Percentiles rank a stretch among this genome's conserved stretches.
phyloP scores from a whole-genome alignment of 37 sponge, comb jelly and placozoan species.

The Spongia lamella region DNA sequence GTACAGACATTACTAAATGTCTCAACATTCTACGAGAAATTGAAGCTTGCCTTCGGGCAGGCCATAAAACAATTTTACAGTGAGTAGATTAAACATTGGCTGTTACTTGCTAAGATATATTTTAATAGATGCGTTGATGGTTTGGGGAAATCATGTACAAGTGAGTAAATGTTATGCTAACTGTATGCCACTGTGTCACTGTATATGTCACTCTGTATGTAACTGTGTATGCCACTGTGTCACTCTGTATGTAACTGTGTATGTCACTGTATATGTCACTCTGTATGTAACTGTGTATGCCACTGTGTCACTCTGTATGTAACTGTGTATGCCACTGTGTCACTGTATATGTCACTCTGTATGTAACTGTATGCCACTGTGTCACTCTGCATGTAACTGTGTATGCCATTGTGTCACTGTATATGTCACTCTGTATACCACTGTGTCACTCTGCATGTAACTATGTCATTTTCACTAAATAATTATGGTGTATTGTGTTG shows the following conservation, averaged over 20 bases:
- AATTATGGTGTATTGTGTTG: too few species aligned
- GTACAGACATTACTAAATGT: constrained; percentile 20
- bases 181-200: not conserved
- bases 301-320: too few species aligned
- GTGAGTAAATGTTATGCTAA: constrained; percentile 11
- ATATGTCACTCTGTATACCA: too few species aligned
- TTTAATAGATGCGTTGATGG: constrained; percentile 74
- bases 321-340: too few species aligned
- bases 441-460: too few species aligned
- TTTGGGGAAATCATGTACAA: constrained; percentile 70
- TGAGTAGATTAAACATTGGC: constrained; percentile 12
- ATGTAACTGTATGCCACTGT: too few species aligned
- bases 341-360: too few species aligned
- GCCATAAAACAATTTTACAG: constrained; percentile 52
- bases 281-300: too few species aligned
- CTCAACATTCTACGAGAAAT: constrained; percentile 48
- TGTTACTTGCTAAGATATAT: not conserved
- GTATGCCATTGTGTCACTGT: too few species aligned
- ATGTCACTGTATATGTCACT: too few species aligned
- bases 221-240: not conserved
- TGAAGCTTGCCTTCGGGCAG: constrained; percentile 14
- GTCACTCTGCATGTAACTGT: too few species aligned
- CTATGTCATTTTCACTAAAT: too few species aligned
- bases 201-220: not conserved
- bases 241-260: not conserved